Evolutionary conservation across 2,113 vertebrate species (phyloP).

Genomic region (Oryzias celebensis): DNA sequence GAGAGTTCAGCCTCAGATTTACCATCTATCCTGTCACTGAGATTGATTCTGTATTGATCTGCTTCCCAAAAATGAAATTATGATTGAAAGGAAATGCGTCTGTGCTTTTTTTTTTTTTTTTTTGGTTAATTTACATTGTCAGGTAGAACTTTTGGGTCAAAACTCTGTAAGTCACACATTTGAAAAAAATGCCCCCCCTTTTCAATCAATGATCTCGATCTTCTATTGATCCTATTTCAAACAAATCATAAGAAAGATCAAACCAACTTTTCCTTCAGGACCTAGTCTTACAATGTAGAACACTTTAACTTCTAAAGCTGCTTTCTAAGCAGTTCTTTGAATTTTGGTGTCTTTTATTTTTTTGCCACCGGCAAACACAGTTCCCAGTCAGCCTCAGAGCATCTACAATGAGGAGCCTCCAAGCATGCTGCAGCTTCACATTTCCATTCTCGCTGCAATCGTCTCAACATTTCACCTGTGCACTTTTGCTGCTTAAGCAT

Average conservation of each 20-base stretch:
- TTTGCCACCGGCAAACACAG: neutral
- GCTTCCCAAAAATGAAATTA: slow-evolving; percentile 65
- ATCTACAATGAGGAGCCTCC: neutral
- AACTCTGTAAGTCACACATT: too few relatives aligned
- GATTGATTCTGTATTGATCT: slow-evolving; percentile 77
- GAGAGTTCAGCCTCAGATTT: slow-evolving; percentile 69
- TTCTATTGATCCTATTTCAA: too few relatives aligned
- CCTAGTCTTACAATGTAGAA: too few relatives aligned
- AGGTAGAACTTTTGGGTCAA: neutral
- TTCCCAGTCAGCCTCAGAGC: neutral
- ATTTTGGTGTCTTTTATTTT: neutral
- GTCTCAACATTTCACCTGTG: slow-evolving; percentile 57
- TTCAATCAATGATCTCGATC: too few relatives aligned
- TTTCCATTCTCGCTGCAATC: slow-evolving; percentile 23
- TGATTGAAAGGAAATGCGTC: slow-evolving; percentile 49
- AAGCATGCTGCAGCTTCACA: slow-evolving; percentile 15
- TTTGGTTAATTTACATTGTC: neutral
- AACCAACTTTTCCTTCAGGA: too few relatives aligned
- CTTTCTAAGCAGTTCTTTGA: neutral
- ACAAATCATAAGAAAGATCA: too few relatives aligned
- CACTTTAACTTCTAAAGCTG: neutral
- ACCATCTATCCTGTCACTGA: slow-evolving; percentile 71
- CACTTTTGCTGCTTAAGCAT: slow-evolving; percentile 51
- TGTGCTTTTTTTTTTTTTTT: too few relatives aligned
- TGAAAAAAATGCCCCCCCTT: too few relatives aligned